Evolutionary conservation across 2,113 vertebrate genomes (phyloP).

Genomic region (Micronycteris hirsuta): DNA sequence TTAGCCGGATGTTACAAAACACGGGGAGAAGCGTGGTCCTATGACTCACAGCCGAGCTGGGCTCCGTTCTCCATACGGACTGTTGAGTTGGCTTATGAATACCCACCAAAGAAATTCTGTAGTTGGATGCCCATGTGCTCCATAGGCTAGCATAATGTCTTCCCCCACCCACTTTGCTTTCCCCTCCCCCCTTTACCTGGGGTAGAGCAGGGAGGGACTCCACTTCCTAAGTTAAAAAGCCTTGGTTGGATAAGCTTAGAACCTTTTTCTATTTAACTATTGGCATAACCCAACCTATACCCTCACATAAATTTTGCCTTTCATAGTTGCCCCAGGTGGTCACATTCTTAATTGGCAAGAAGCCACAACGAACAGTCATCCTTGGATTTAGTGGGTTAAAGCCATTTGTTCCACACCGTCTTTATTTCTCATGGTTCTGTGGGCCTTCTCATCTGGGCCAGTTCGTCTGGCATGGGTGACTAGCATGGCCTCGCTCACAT

Average conservation of each 20-base stretch:
- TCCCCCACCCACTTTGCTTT: neutral
- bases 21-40: neutral
- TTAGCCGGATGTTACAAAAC: neutral
- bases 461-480: accelerated
- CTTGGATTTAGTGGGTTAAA: neutral
- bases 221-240: neutral
- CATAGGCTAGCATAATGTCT: no score
- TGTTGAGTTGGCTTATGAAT: neutral
- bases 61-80: neutral
- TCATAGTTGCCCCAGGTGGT: neutral
- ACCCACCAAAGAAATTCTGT: neutral
- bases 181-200: neutral
- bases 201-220: neutral
- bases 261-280: neutral
- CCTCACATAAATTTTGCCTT: neutral
- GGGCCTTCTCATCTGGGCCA: neutral
- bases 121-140: accelerated
- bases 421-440: neutral
- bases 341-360: neutral
- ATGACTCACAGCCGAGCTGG: accelerated
- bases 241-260: neutral
- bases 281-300: neutral
- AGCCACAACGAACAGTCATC: neutral
- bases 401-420: neutral
- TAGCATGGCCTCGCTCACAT: neutral